Evolutionary conservation across 2,113 vertebrate species (phyloP).

Genomic region (Antechinus stuartii): DNA sequence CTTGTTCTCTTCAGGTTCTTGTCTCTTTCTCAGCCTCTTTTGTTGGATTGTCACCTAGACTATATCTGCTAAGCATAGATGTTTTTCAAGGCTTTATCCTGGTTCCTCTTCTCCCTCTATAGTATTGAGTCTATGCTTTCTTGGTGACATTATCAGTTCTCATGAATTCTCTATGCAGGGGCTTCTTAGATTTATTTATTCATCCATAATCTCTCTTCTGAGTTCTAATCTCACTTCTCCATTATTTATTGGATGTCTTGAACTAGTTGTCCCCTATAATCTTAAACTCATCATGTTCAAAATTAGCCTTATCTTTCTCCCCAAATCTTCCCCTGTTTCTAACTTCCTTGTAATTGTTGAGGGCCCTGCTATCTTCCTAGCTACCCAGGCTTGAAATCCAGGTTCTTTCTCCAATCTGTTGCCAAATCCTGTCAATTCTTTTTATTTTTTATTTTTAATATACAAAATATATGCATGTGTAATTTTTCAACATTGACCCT

Average conservation of each 20-base stretch:
- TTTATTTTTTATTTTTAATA: too few relatives aligned
- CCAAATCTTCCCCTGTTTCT: neutral
- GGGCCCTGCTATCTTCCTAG: neutral
- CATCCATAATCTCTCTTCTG: neutral
- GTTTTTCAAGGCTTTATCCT: too few relatives aligned
- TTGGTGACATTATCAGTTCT: neutral
- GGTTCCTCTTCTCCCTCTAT: neutral
- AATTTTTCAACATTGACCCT: too few relatives aligned
- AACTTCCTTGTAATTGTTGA: neutral
- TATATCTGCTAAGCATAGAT: neutral
- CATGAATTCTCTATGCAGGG: too few relatives aligned
- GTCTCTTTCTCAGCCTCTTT: neutral
- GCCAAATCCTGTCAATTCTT: too few relatives aligned
- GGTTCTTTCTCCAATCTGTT: neutral
- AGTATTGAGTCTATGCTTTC: neutral
- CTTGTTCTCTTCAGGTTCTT: neutral
- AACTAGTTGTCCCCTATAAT: neutral
- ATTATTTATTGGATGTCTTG: neutral
- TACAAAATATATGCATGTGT: too few relatives aligned
- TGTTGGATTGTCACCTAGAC: neutral
- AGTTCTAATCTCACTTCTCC: neutral
- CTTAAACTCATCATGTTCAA: neutral
- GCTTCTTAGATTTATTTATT: neutral
- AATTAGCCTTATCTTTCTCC: neutral
- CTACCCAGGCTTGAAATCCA: neutral